Conservation (phyloP, 2,113 vertebrate genomes). For the Orthonyx spaldingii region DNA sequence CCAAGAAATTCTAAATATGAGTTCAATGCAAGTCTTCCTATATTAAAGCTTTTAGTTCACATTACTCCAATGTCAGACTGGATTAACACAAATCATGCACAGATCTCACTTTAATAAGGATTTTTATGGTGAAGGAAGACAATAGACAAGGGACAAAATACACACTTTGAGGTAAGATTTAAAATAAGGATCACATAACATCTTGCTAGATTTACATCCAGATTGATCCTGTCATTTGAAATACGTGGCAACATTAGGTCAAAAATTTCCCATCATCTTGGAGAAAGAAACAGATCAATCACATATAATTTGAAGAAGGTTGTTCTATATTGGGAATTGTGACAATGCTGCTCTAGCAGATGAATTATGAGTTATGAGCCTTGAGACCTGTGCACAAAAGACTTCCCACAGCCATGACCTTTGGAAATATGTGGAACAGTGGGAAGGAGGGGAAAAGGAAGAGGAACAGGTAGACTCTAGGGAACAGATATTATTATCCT, state of each 20-base stretch:
- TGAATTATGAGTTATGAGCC: neutral
- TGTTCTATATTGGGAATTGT: neutral
- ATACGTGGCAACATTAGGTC: neutral
- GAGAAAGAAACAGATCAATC: neutral
- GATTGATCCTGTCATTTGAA: neutral
- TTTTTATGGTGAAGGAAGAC: neutral
- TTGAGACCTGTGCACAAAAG: neutral
- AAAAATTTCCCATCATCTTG: neutral
- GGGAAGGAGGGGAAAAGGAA: neutral
- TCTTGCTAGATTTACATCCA: neutral
- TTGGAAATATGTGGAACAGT: neutral
- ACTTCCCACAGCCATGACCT: neutral
- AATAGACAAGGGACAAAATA: neutral
- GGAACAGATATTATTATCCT: neutral
- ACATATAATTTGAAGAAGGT: neutral
- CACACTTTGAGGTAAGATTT: neutral
- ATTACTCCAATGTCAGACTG: accelerated
- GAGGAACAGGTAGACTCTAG: conserved; percentile 7
- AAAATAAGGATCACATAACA: neutral
- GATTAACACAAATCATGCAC: neutral
- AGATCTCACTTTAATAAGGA: neutral
- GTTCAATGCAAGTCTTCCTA: neutral
- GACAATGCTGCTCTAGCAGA: neutral
- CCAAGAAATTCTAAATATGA: neutral
- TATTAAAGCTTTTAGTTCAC: neutral